These are phyloP conservation scores for Linnaemya tessellans DNA, from an alignment of 2,888 invertebrate species.

Conservation along the genomic window DNA sequence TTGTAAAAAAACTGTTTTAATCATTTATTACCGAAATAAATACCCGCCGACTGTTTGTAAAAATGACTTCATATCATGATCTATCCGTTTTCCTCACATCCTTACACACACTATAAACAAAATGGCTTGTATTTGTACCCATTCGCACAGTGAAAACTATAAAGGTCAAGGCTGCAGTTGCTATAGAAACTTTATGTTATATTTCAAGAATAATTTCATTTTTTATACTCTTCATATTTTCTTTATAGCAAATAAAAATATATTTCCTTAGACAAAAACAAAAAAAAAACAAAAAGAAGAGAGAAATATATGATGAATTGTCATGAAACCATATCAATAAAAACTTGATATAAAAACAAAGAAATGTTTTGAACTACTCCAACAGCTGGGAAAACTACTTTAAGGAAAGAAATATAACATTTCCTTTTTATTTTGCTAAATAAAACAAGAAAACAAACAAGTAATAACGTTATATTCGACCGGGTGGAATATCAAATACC, in stretches of 20 bases:
- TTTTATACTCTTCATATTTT: neutral
- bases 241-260: slow-evolving; percentile 8
- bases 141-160: neutral
- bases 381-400: slow-evolving; percentile 14
- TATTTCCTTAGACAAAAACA: slow-evolving; percentile 1
- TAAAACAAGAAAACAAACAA: neutral
- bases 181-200: slow-evolving; percentile 4
- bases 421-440: slow-evolving; percentile 25
- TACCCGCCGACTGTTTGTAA: neutral
- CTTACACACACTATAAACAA: neutral
- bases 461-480: too few relatives aligned
- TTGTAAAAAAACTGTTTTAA: too few relatives aligned
- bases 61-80: slow-evolving; percentile 23
- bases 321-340: slow-evolving; percentile 20
- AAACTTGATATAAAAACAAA: neutral
- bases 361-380: neutral
- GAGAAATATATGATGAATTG: slow-evolving; percentile 29
- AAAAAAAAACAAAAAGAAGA: neutral
- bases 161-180: slow-evolving; percentile 23
- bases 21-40: neutral
- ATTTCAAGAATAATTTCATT: neutral
- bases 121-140: neutral
- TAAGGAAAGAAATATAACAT: neutral
- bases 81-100: neutral
- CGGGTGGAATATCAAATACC: too few relatives aligned